These are phyloP conservation scores for Hyperopisus bebe DNA, from an alignment of 2,113 vertebrate genomes.

Conservation along the genomic window DNA sequence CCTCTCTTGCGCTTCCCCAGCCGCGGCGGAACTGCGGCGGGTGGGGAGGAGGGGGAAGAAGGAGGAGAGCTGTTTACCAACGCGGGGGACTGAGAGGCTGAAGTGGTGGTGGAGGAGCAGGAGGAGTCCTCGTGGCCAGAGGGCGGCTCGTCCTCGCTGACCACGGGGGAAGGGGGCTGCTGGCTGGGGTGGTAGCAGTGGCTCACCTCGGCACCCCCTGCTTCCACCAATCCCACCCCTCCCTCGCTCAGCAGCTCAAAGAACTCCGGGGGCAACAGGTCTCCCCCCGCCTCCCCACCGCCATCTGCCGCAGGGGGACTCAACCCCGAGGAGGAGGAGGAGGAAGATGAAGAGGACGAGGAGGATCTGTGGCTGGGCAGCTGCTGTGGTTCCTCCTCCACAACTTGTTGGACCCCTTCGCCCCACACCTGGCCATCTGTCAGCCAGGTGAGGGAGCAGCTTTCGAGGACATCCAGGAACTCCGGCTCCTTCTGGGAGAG, in stretches of 20 bases:
- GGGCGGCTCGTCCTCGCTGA: slow-evolving; percentile 62
- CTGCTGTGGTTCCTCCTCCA: slow-evolving; percentile 53
- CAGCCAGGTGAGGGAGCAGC: slow-evolving; percentile 67
- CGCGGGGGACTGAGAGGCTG: slow-evolving; percentile 8
- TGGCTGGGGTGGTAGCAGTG: slow-evolving; percentile 46
- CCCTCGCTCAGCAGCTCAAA: slow-evolving; percentile 69
- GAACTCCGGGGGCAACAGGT: slow-evolving; percentile 69
- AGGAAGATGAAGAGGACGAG: slow-evolving; percentile 19
- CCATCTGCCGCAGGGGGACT: slow-evolving; percentile 48
- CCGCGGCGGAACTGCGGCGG: slow-evolving; percentile 46
- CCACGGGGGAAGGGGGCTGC: slow-evolving; percentile 54
- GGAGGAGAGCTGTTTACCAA: slow-evolving; percentile 36
- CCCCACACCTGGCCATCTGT: slow-evolving; percentile 66
- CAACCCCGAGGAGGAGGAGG: slow-evolving; percentile 41
- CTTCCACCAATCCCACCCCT: slow-evolving; percentile 53
- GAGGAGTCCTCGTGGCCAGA: slow-evolving; percentile 62
- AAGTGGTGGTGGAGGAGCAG: slow-evolving; percentile 62
- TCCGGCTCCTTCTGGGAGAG: slow-evolving; percentile 60
- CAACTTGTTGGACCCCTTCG: slow-evolving; percentile 60
- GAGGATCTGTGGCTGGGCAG: slow-evolving; percentile 51
- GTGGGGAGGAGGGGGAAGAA: slow-evolving; percentile 46
- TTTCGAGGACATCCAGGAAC: slow-evolving; percentile 64
- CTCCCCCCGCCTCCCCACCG: slow-evolving; percentile 44
- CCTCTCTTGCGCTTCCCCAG: slow-evolving; percentile 59
- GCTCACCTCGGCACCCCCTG: slow-evolving; percentile 52